phyloP scores from a whole-genome alignment of 1,140 invertebrate species.

The Heliconius himera region DNA sequence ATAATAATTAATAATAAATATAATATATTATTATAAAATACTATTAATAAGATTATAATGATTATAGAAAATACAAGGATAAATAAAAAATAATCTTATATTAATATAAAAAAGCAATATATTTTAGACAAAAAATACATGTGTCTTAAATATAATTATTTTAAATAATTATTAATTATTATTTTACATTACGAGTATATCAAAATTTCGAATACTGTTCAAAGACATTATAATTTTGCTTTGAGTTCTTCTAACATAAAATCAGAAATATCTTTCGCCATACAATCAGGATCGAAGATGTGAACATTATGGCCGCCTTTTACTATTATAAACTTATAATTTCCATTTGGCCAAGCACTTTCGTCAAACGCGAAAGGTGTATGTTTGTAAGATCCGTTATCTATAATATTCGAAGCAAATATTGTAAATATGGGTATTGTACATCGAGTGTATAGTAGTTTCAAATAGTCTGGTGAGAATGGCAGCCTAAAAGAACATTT shows the following conservation, averaged over 20 bases:
- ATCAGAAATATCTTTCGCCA: constrained; percentile 44
- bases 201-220: too few species aligned
- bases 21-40: too few species aligned
- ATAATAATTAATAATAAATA: too few species aligned
- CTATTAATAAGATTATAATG: too few species aligned
- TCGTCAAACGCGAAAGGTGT: constrained; percentile 51
- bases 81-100: too few species aligned
- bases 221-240: constrained; percentile 21
- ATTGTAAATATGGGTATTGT: constrained; percentile 52
- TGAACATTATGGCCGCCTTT: constrained; percentile 49
- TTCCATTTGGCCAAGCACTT: constrained; percentile 50
- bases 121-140: too few species aligned
- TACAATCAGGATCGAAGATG: constrained; percentile 41
- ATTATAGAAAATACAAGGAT: too few species aligned
- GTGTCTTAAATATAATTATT: too few species aligned
- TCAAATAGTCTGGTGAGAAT: constrained; percentile 43
- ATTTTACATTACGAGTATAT: too few species aligned
- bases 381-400: constrained; percentile 30
- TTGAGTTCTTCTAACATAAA: constrained; percentile 41
- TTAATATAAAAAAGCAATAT: too few species aligned
- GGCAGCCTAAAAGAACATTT: constrained; percentile 51
- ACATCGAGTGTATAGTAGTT: constrained; percentile 44
- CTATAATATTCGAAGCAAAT: constrained; percentile 43
- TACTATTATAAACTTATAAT: constrained; percentile 51
- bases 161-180: too few species aligned